These are phyloP conservation scores for Andrena fulva DNA, from an alignment of 2,888 invertebrate species.

Conservation along the genomic window DNA sequence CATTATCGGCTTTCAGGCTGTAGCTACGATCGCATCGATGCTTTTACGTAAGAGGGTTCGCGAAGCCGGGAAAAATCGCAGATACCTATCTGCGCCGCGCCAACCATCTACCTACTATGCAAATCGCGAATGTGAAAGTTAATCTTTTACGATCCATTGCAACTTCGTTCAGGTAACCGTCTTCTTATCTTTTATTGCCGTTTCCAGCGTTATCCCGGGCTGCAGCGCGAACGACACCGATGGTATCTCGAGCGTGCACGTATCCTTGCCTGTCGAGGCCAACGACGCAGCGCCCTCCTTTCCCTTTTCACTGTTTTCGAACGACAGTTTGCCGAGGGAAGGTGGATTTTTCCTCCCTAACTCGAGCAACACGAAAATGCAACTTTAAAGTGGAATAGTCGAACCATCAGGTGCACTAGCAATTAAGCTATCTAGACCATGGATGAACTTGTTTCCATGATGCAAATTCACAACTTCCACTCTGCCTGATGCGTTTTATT, in stretches of 20 bases:
- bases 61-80: neutral
- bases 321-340: neutral
- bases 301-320: conserved; percentile 2
- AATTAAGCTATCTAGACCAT: neutral
- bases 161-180: conserved; percentile 34
- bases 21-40: neutral
- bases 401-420: neutral
- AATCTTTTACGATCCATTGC: conserved; percentile 60
- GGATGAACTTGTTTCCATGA: neutral
- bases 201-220: conserved; percentile 22
- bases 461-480: conserved; percentile 6
- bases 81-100: conserved; percentile 5
- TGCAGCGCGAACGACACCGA: conserved; percentile 36
- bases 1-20: conserved; percentile 6
- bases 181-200: conserved; percentile 51
- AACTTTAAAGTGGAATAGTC: neutral
- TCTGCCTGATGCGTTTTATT: neutral
- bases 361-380: neutral
- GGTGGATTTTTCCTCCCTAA: neutral
- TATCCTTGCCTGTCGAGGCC: neutral
- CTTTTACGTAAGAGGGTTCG: conserved; percentile 13
- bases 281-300: neutral
- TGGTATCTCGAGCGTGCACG: conserved; percentile 29
- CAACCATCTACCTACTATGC: conserved; percentile 35
- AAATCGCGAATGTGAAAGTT: conserved; percentile 56